phyloP scores from a whole-genome alignment of 2,113 vertebrate genomes.

The Philantomba maxwellii region DNA sequence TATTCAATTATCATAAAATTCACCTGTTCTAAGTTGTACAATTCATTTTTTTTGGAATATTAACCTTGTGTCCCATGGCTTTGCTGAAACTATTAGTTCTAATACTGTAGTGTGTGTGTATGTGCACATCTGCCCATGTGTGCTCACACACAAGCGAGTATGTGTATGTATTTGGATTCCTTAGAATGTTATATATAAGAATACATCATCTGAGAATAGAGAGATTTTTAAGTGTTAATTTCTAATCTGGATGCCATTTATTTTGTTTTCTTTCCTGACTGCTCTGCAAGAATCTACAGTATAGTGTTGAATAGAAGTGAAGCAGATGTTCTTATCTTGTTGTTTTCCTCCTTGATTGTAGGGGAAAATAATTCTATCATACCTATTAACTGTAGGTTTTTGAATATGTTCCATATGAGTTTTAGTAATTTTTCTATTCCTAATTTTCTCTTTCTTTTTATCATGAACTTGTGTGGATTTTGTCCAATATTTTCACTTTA shows the following conservation, averaged over 20 bases:
- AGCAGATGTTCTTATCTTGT: background rate
- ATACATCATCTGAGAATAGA: background rate
- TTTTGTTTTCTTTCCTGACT: background rate
- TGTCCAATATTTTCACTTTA: background rate
- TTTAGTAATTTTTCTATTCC: background rate
- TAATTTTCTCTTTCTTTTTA: background rate
- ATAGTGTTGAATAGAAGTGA: background rate
- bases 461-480: background rate
- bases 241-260: background rate
- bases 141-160: background rate
- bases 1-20: background rate
- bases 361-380: background rate
- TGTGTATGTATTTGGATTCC: background rate
- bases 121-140: rapidly evolving
- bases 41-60: background rate
- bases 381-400: background rate
- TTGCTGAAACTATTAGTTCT: background rate
- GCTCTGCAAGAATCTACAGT: background rate
- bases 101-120: background rate
- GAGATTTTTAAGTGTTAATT: background rate
- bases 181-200: background rate
- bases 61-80: background rate
- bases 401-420: background rate
- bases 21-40: background rate
- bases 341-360: background rate